Evolutionary conservation across 2,113 vertebrate species (phyloP).

Genomic region (Lucifuga dentata): DNA sequence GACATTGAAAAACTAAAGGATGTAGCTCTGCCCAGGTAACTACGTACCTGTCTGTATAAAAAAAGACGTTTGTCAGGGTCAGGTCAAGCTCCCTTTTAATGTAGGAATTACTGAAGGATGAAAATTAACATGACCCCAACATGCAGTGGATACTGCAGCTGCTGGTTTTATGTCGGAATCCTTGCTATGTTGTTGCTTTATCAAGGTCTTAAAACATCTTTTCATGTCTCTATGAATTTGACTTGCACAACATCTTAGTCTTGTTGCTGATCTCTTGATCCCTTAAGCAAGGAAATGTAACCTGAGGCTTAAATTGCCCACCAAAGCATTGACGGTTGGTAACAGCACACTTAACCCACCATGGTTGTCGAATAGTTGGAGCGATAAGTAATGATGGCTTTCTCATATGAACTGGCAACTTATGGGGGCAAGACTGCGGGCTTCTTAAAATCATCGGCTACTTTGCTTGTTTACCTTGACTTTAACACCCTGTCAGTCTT

Average conservation of each 20-base stretch:
- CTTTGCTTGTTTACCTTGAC: conserved; percentile 36
- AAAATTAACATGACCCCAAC: conserved; percentile 20
- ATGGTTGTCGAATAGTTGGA: conserved; percentile 17
- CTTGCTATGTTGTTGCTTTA: conserved; percentile 51
- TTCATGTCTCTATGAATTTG: conserved; percentile 9
- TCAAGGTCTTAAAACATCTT: conserved; percentile 53
- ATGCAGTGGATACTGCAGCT: conserved; percentile 31
- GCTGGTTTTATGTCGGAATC: conserved; percentile 53
- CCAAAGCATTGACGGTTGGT: conserved; percentile 6
- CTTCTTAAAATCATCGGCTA: conserved; percentile 10
- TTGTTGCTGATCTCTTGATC: conserved; percentile 29
- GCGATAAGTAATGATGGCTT: conserved; percentile 45
- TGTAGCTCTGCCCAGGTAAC: background rate
- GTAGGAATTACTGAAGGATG: conserved; percentile 31
- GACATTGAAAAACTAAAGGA: background rate
- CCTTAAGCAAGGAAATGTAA: conserved; percentile 46
- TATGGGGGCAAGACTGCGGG: conserved; percentile 14
- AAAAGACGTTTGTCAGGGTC: background rate
- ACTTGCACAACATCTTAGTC: conserved; percentile 28
- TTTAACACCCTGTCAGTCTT: conserved; percentile 29
- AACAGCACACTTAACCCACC: conserved; percentile 24
- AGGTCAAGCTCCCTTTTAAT: conserved; percentile 16
- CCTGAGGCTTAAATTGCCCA: conserved; percentile 27
- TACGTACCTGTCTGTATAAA: background rate
- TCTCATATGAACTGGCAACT: conserved; percentile 22